Conservation (phyloP, 2,797 vertebrate species). For the Buphagus erythrorhynchus region DNA sequence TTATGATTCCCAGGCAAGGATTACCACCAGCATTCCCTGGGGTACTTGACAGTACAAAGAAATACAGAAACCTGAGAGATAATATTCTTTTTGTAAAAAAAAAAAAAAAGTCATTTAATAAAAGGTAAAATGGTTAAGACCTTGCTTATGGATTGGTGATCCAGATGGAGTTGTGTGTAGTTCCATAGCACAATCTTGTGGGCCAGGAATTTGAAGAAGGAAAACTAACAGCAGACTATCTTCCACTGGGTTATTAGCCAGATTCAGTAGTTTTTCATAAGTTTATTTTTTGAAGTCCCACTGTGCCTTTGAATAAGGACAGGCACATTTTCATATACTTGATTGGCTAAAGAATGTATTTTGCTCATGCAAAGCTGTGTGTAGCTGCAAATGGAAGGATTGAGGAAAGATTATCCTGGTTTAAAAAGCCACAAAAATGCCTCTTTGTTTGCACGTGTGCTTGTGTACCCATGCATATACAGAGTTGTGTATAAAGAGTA, state of each 20-base stretch:
- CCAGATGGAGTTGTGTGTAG: neutral
- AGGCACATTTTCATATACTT: constrained; percentile 8
- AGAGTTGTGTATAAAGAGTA: constrained; percentile 10
- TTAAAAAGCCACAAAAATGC: constrained; percentile 44
- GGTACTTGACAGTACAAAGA: neutral
- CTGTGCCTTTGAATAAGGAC: constrained; percentile 13
- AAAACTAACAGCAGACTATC: neutral
- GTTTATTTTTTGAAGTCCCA: neutral
- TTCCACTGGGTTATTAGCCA: neutral
- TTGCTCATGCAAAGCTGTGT: constrained; percentile 18
- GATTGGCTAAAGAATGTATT: constrained; percentile 57
- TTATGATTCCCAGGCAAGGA: neutral
- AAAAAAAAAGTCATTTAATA: neutral
- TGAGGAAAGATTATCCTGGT: constrained; percentile 35
- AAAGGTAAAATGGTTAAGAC: neutral
- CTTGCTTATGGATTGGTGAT: neutral
- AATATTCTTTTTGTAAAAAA: neutral
- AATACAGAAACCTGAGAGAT: neutral
- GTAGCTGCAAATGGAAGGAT: constrained; percentile 34
- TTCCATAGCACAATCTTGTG: neutral
- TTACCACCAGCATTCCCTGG: neutral
- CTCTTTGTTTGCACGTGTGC: constrained; percentile 16
- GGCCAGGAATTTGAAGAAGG: neutral
- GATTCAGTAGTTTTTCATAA: neutral
- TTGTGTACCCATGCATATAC: neutral